Evolutionary conservation across 2,888 invertebrate genomes (phyloP), one percentile per base, ranked within the genome.

Genomic region (Ganaspis brasiliensis): DNA sequence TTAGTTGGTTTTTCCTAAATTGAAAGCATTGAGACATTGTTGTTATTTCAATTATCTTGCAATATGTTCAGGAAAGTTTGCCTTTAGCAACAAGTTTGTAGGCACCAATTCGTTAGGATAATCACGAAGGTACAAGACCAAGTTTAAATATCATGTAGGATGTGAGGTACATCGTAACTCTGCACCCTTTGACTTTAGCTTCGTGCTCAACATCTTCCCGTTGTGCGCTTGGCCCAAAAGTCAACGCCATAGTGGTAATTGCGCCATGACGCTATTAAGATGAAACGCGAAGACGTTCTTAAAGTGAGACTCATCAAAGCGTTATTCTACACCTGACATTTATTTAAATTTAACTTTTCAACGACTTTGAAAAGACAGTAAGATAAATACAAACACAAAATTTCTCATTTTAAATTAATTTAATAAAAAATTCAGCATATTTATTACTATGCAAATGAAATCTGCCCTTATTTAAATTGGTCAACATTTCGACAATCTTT

Each of bases 241-340:
- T 82, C 84, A 85, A 84, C 83, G 80, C 83, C 87, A 88, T 86
- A 84, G 82, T 82, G 83, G 85, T 89, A 88, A 89, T 89, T 87
- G 86, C 87, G 86, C 81, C 80, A 82, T 83, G 79, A 84, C 82
- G 82, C 83, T 88, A 87, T 88, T 88, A 88, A 85, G 85, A 88
- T 85, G 85, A 86, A 82, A 83, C 82, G 82, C 76, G 79, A 82
- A 85, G 81, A 87, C 82, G 80, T 85, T 85, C 80, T 77, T 82
- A 85, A 84, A 85, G 84, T 82, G 83, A 80, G 76, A 76, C 49
- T 52, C 80, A 80, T 85, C 84, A 85, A 87, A 87, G 86, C 83
- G 79, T 85, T 78, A 76, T 31, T 6, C 31, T 6, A 31, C 31
- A 31, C 3, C 31, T 31, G 31, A 31, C 31, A 31, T 31, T 31